Conservation (phyloP, 1,140 invertebrate genomes). For the Anthonomus grandis region DNA sequence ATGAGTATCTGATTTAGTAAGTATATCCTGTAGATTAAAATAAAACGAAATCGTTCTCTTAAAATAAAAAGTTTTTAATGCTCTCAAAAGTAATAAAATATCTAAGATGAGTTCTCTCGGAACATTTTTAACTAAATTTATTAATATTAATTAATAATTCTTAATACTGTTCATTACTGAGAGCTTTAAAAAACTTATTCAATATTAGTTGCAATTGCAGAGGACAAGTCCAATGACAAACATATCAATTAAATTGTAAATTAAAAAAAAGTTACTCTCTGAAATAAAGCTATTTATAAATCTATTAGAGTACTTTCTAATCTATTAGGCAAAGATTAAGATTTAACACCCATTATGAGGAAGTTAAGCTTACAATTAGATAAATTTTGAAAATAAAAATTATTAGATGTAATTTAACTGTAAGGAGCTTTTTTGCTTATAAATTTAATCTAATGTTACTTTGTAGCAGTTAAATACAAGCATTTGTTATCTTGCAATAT, state of each 20-base stretch:
- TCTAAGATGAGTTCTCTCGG: too few relatives aligned
- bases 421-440: slow-evolving; percentile 16
- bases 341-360: slow-evolving; percentile 3
- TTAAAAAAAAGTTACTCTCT: neutral
- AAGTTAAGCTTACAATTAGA: slow-evolving; percentile 1
- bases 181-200: too few relatives aligned
- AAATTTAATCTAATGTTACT: slow-evolving; percentile 8
- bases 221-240: slow-evolving; percentile 25
- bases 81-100: too few relatives aligned
- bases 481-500: slow-evolving; percentile 47
- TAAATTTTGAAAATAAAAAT: neutral
- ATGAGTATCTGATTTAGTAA: too few relatives aligned
- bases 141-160: too few relatives aligned
- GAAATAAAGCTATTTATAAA: slow-evolving; percentile 8
- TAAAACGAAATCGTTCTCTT: slow-evolving; percentile 3
- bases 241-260: slow-evolving; percentile 21
- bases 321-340: slow-evolving; percentile 8
- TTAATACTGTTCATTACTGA: too few relatives aligned
- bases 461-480: slow-evolving; percentile 26
- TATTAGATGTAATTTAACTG: neutral
- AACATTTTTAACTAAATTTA: too few relatives aligned
- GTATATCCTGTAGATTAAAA: too few relatives aligned
- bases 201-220: slow-evolving; percentile 6
- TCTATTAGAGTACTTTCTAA: slow-evolving; percentile 15
- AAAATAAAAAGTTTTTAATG: too few relatives aligned